These are phyloP conservation scores for Etia nguti DNA, from an alignment of 2,113 vertebrate genomes.

Conservation along the genomic window DNA sequence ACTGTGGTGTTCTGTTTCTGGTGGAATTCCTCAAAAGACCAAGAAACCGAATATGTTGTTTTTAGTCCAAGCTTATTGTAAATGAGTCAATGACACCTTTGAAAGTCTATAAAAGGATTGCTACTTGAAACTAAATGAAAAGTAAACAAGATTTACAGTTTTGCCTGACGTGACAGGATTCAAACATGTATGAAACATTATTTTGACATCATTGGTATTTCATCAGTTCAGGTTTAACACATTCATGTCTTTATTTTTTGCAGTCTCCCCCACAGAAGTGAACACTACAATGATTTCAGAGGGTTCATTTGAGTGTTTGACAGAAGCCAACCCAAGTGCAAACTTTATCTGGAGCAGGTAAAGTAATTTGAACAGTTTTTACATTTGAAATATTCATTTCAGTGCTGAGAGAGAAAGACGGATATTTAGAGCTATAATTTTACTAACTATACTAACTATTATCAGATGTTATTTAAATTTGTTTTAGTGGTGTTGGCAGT, in stretches of 20 bases:
- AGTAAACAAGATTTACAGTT: background rate
- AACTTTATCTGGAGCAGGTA: slow-evolving; percentile 57
- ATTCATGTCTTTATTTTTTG: background rate
- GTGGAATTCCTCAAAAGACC: background rate
- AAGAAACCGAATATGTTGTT: background rate
- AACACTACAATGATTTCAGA: background rate
- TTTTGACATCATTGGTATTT: background rate
- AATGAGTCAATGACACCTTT: background rate
- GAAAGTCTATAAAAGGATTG: background rate
- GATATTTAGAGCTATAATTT: background rate
- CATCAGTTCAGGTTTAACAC: background rate
- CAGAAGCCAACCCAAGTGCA: slow-evolving; percentile 32
- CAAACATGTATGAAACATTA: background rate
- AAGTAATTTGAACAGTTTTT: background rate
- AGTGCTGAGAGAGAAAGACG: background rate
- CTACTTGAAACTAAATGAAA: background rate
- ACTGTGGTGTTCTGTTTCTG: background rate
- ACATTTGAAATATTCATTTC: background rate
- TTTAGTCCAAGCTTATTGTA: background rate
- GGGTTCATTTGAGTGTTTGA: slow-evolving; percentile 9
- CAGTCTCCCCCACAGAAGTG: background rate
- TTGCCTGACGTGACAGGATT: background rate
- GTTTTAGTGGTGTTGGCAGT: background rate
- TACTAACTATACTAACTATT: background rate
- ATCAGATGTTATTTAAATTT: background rate